Conservation (phyloP, 2,797 vertebrate genomes). For the Masticophis lateralis region DNA sequence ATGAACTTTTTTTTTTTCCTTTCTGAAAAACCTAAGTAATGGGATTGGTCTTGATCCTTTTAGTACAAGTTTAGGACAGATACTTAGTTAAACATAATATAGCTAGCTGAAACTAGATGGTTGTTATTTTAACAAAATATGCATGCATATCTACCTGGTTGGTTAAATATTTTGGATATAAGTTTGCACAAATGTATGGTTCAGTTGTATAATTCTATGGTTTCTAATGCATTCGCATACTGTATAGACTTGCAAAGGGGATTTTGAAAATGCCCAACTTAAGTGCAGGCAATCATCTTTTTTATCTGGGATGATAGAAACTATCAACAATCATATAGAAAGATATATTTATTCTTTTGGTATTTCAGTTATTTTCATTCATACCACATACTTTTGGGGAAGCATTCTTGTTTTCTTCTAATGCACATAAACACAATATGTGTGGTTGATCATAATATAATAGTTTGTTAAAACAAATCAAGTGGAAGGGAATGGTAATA, state of each 20-base stretch:
- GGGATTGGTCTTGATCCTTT: neutral
- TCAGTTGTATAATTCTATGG: neutral
- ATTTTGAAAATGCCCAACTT: slow-evolving; percentile 15
- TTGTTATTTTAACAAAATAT: slow-evolving; percentile 30
- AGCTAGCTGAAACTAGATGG: slow-evolving; percentile 8
- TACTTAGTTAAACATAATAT: slow-evolving; percentile 26
- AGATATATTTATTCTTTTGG: neutral
- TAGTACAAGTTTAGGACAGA: neutral
- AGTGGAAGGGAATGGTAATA: neutral
- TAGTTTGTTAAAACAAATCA: neutral
- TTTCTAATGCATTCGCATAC: slow-evolving; percentile 4
- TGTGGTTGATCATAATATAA: neutral
- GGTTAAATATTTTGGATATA: neutral
- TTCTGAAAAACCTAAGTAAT: neutral
- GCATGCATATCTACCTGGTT: neutral
- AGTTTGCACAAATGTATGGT: neutral
- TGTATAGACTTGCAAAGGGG: neutral
- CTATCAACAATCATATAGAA: neutral
- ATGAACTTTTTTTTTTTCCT: neutral
- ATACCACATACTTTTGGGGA: neutral
- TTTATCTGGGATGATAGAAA: neutral
- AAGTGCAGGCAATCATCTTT: neutral
- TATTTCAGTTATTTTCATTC: neutral
- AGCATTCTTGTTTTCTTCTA: neutral
- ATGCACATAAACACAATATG: neutral